These are phyloP conservation scores for Budorcas taxicolor DNA, from an alignment of 2,113 vertebrate genomes.

Conservation along the genomic window DNA sequence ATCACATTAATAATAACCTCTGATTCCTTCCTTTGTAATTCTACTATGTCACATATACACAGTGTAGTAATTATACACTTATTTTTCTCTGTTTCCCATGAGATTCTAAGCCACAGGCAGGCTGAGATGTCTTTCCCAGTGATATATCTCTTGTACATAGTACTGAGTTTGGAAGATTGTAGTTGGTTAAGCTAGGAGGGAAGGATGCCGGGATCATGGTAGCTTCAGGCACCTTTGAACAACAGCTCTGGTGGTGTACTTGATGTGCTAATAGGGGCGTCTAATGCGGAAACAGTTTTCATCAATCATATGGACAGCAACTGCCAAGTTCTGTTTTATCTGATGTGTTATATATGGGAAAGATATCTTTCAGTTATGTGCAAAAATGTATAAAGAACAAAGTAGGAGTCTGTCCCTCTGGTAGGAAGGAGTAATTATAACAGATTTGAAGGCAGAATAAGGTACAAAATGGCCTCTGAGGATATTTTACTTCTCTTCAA, in stretches of 20 bases:
- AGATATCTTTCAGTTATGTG: neutral
- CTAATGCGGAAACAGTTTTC: neutral
- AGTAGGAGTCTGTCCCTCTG: neutral
- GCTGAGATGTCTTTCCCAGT: neutral
- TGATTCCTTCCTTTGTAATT: neutral
- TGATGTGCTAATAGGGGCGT: neutral
- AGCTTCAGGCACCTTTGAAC: neutral
- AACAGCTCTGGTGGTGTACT: neutral
- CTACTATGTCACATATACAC: neutral
- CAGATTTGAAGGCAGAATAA: neutral
- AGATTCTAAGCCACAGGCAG: neutral
- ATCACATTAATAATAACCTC: neutral
- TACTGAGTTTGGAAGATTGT: neutral
- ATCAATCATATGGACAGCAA: neutral
- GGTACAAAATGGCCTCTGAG: neutral
- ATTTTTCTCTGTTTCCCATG: neutral
- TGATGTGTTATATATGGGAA: neutral
- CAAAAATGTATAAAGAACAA: neutral
- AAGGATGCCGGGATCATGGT: neutral
- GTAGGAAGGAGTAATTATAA: neutral
- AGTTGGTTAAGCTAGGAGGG: neutral
- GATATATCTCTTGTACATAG: neutral
- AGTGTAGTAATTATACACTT: neutral
- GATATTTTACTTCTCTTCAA: conserved; percentile 21
- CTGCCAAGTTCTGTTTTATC: neutral